Conservation (phyloP, 1,140 invertebrate genomes). For the Leptopilina boulardi region DNA sequence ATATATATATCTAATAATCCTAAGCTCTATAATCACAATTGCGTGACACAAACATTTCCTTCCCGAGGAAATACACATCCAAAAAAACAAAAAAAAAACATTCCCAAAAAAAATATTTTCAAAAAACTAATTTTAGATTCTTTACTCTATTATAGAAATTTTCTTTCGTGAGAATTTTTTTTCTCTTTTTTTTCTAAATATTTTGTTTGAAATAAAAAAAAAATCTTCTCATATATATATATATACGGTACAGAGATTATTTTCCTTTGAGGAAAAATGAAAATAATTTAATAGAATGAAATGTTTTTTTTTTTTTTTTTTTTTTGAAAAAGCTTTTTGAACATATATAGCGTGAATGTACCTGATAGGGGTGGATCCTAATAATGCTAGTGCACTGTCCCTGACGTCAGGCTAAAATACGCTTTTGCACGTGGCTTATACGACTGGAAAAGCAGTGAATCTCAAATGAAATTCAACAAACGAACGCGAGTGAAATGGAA, state of each 20-base stretch:
- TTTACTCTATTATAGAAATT: too few relatives aligned
- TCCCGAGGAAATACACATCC: too few relatives aligned
- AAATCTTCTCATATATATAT: too few relatives aligned
- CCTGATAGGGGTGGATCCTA: conserved; percentile 31
- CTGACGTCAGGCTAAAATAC: conserved; percentile 28
- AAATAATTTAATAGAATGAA: neutral
- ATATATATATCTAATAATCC: too few relatives aligned
- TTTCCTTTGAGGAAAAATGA: neutral
- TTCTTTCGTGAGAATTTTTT: too few relatives aligned
- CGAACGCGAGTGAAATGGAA: neutral
- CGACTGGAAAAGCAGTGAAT: conserved; percentile 25
- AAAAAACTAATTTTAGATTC: too few relatives aligned
- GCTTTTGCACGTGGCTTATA: conserved; percentile 14
- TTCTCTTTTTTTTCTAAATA: too few relatives aligned
- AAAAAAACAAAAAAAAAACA: too few relatives aligned
- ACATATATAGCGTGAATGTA: conserved; percentile 14
- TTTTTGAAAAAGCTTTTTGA: conserved; percentile 11
- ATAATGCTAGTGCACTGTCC: conserved; percentile 28
- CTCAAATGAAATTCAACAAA: conserved; percentile 30
- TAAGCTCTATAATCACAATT: neutral
- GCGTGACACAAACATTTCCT: neutral
- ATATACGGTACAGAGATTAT: too few relatives aligned
- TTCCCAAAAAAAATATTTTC: too few relatives aligned
- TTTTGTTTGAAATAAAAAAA: too few relatives aligned
- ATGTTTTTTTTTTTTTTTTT: neutral